phyloP scores from a whole-genome alignment of 2,797 vertebrate genomes.

The Antrozous pallidus region DNA sequence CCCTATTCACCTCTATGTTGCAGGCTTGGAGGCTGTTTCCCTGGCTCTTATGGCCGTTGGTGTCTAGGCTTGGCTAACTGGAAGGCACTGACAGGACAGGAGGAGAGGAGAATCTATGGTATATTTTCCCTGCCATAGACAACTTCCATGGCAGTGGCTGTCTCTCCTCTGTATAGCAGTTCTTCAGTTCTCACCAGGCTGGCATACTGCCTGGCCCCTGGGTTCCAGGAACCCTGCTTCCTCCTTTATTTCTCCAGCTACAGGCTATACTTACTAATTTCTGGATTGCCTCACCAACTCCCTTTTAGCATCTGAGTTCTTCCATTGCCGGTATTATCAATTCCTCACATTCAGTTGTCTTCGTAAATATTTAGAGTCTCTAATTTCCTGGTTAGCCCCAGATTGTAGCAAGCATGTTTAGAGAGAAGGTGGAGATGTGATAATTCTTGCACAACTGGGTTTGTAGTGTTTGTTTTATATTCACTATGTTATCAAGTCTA shows the following conservation, averaged over 20 bases:
- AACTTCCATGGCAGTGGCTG: background rate
- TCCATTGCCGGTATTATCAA: background rate
- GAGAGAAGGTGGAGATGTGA: background rate
- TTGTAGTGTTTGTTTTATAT: background rate
- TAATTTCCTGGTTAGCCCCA: background rate
- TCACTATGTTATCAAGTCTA: background rate
- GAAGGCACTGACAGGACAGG: background rate
- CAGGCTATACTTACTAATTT: background rate
- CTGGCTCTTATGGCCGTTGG: background rate
- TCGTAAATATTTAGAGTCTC: background rate
- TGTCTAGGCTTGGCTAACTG: background rate
- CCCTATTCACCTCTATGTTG: background rate
- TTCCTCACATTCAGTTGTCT: background rate
- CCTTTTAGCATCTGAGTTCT: background rate
- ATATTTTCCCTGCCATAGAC: background rate
- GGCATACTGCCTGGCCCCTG: background rate
- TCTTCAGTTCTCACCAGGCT: background rate
- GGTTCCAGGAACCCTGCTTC: background rate
- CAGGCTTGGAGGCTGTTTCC: no score
- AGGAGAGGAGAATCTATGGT: background rate
- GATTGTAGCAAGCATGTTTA: background rate
- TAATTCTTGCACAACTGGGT: background rate
- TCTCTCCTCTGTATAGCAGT: background rate
- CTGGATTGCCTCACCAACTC: background rate
- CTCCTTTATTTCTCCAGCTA: background rate